These are phyloP conservation scores for Otus scops DNA, from an alignment of 2,797 vertebrate species.

Conservation along the genomic window DNA sequence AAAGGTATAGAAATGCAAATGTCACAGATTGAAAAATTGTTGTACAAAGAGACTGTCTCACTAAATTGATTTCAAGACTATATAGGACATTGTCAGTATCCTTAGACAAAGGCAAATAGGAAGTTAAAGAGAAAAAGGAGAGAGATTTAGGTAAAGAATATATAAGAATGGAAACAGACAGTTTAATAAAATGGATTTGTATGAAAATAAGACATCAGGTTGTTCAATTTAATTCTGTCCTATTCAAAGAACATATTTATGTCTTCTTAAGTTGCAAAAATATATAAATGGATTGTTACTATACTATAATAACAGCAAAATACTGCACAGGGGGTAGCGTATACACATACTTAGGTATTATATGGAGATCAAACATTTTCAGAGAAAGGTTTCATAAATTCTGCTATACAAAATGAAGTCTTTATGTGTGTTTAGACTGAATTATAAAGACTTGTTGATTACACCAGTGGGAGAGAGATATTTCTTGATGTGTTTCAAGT, in stretches of 20 bases:
- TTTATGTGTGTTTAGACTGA: neutral
- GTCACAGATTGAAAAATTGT: slow-evolving; percentile 70
- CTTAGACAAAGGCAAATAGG: slow-evolving; percentile 69
- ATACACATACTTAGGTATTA: neutral
- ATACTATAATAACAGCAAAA: neutral
- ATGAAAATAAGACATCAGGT: slow-evolving; percentile 28
- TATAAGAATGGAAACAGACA: slow-evolving; percentile 17
- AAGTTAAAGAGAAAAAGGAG: slow-evolving; percentile 56
- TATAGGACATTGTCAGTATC: slow-evolving; percentile 54
- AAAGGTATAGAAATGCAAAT: slow-evolving; percentile 78
- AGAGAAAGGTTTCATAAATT: neutral
- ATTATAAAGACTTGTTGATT: neutral
- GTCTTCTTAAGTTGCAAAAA: slow-evolving; percentile 12
- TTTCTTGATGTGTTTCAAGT: neutral
- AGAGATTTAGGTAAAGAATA: slow-evolving; percentile 60
- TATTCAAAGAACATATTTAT: slow-evolving; percentile 6
- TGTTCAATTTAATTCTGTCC: slow-evolving; percentile 53
- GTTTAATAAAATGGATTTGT: slow-evolving; percentile 62
- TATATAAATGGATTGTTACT: neutral
- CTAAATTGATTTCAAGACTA: slow-evolving; percentile 77
- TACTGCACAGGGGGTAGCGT: neutral
- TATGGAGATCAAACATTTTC: neutral
- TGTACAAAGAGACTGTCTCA: slow-evolving; percentile 62
- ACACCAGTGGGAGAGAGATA: neutral
- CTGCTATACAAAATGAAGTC: neutral